Evolutionary conservation across 2,113 vertebrate species (phyloP).

Genomic region (Campylomormyrus numenius): DNA sequence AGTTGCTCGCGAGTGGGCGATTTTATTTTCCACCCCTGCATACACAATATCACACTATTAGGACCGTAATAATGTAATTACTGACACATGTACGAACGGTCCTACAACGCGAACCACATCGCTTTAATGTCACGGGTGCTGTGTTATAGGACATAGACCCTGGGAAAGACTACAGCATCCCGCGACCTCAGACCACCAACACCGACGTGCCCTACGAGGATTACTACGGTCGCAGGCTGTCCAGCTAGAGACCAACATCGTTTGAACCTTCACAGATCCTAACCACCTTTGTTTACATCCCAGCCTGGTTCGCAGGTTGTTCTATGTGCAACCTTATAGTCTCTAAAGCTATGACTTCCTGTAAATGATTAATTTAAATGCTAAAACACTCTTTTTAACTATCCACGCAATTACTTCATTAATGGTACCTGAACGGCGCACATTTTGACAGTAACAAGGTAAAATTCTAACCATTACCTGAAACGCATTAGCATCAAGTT

Average conservation of each 20-base stretch:
- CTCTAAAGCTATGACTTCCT: background rate
- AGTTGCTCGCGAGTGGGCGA: background rate
- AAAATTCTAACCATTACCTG: background rate
- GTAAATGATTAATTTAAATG: background rate
- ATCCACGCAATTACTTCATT: background rate
- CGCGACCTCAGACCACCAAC: constrained; percentile 58
- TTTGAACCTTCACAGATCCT: background rate
- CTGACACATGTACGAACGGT: background rate
- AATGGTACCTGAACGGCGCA: background rate
- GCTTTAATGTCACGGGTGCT: background rate
- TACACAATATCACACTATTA: background rate
- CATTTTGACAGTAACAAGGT: background rate
- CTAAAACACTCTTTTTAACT: background rate
- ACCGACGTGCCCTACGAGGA: constrained; percentile 52
- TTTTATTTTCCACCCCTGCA: background rate
- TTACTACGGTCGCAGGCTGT: constrained; percentile 40
- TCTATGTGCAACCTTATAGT: background rate
- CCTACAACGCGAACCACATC: background rate
- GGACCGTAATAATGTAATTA: background rate
- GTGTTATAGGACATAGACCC: constrained; percentile 57
- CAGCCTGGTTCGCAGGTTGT: background rate
- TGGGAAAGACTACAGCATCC: constrained; percentile 57
- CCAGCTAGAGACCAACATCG: constrained; percentile 21
- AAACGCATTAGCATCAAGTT: background rate
- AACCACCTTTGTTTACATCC: background rate